Percentiles rank a stretch among this genome's conserved stretches.
Conservation (phyloP, 23 tunicate genomes). For the Styela clava region DNA sequence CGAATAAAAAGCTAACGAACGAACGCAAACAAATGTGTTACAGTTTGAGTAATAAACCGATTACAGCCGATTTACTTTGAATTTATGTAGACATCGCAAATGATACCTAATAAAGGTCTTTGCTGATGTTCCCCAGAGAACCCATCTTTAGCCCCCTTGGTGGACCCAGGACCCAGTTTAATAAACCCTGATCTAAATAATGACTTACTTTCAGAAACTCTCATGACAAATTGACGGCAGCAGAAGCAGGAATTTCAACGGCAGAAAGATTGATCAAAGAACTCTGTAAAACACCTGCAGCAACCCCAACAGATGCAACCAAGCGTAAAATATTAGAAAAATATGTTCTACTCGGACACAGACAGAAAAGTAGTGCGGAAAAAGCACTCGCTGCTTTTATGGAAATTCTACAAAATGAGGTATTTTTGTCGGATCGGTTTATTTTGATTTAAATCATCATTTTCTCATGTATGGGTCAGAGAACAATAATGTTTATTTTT, state of each 20-base stretch:
- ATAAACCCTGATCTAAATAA: too few relatives aligned
- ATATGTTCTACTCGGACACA: constrained; percentile 53
- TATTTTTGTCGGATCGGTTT: background rate
- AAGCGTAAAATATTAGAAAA: constrained; percentile 57
- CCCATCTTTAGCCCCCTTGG: too few relatives aligned
- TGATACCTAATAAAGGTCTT: too few relatives aligned
- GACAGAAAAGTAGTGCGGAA: constrained; percentile 60
- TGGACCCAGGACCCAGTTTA: too few relatives aligned
- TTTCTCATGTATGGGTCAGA: too few relatives aligned
- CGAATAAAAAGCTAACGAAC: too few relatives aligned
- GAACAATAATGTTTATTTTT: too few relatives aligned
- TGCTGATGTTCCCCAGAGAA: too few relatives aligned
- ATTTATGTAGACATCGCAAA: too few relatives aligned
- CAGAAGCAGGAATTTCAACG: constrained; percentile 59
- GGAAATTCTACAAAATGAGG: constrained; percentile 72
- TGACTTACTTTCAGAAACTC: background rate
- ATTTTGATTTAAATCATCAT: background rate
- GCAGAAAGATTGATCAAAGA: constrained; percentile 84
- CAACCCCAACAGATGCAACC: constrained; percentile 34
- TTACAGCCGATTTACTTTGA: too few relatives aligned
- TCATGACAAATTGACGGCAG: constrained; percentile 21
- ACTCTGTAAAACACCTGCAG: constrained; percentile 21
- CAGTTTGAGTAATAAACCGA: too few relatives aligned
- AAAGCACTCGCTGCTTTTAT: constrained; percentile 59
- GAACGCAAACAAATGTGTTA: too few relatives aligned